Conservation (phyloP, 2,888 invertebrate species). For the Rhyacophila evoluta region DNA sequence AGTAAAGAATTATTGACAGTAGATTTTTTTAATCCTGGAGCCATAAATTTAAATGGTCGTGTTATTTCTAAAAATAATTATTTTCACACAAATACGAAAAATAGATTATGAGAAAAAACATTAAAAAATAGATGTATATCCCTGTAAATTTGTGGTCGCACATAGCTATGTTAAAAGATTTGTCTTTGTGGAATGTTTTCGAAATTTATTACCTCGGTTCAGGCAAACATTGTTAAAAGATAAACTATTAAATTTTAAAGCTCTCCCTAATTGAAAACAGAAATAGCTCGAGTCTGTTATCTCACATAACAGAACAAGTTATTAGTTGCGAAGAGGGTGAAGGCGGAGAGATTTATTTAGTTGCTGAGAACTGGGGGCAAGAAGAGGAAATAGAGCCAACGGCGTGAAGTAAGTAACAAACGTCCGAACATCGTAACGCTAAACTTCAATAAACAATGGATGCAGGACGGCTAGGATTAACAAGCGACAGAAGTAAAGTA, state of each 20-base stretch:
- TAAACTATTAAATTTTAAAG: constrained; percentile 5
- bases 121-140: not conserved
- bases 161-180: not conserved
- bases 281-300: not conserved
- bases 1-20: no score
- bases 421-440: not conserved
- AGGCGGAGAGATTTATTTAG: not conserved
- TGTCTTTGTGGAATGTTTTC: not conserved
- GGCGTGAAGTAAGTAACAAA: not conserved
- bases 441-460: not conserved
- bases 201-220: not conserved
- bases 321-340: not conserved
- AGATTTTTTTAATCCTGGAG: no score
- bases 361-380: not conserved
- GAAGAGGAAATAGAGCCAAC: not conserved
- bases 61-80: no score
- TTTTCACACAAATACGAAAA: no score
- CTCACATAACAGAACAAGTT: not conserved
- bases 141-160: no score
- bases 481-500: not conserved
- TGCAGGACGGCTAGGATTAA: not conserved
- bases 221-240: not conserved
- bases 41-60: no score
- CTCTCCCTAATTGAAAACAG: not conserved
- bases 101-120: no score